Percentiles rank a stretch among this genome's conserved stretches.
These are phyloP conservation scores for Anthoscopus minutus DNA, from an alignment of 2,113 vertebrate species.

Conservation along the genomic window DNA sequence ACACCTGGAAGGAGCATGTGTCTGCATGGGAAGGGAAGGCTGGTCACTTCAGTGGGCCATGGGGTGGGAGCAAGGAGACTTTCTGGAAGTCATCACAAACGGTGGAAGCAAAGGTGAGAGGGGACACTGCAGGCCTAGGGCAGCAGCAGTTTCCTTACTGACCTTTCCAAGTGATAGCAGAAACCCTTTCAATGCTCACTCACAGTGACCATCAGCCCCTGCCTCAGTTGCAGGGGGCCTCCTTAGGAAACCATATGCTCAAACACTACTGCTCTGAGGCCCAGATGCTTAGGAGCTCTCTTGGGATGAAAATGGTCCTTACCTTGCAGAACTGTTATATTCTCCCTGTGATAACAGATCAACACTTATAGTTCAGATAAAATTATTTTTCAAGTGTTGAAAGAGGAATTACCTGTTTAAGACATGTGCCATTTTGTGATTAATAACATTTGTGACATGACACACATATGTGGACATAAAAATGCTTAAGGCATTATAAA, in stretches of 20 bases:
- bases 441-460: not conserved
- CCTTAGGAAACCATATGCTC: not conserved
- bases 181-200: not conserved
- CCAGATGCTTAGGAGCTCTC: not conserved
- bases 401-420: not conserved
- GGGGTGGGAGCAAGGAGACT: fast-evolving
- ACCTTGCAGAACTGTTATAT: not conserved
- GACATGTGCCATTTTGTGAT: not conserved
- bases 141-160: not conserved
- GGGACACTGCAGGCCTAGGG: fast-evolving
- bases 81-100: not conserved
- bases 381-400: not conserved
- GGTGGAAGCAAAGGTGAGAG: not conserved
- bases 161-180: fast-evolving
- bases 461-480: not conserved
- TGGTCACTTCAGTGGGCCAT: fast-evolving
- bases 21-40: not conserved
- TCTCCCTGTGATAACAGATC: not conserved
- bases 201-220: fast-evolving
- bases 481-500: not conserved
- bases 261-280: not conserved
- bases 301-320: not conserved
- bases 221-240: fast-evolving
- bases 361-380: not conserved
- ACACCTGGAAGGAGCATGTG: fast-evolving